Evolutionary conservation across 2,888 invertebrate genomes (phyloP), one percentile per base, ranked within the genome.

Genomic region (Drosophila melanosoma): DNA sequence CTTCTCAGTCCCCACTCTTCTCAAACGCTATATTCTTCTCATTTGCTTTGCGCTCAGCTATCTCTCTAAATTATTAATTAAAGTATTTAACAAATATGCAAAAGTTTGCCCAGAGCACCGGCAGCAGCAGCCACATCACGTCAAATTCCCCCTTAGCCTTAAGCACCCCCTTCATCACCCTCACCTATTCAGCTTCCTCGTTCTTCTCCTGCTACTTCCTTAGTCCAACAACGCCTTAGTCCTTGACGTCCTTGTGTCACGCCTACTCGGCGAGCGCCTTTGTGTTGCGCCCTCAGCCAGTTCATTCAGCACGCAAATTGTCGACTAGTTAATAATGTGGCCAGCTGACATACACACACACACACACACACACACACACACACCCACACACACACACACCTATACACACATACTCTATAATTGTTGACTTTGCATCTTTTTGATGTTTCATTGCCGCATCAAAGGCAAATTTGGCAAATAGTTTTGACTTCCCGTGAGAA

Each of bases 11-110:
- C 45, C 45, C 23, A 17, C 8, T 17, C n/a, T 15, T 8, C 15
- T 8, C 23, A 8, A 15, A 45, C 23, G 15, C 23, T 45, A 15
- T 23, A 15, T 4, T 45, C 20, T 15, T 23, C 45, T 15, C 23
- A 45, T 10, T n/a, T 11, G n/a, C n/a, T 8, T n/a, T 35, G 23
- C n/a, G 40, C 38, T 36, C 26, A 54, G 65, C 72, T 68, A 63
- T 78, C 78, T 72, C 81, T 82, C 90, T 91, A 87, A 91, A 91
- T 91, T 91, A 91, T 91, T 92, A 91, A 91, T 91, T 92, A 91
- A 92, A 90, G 87, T 91, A 92, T 90, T 89, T 91, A 83, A 80
- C 77, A 90, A 91, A 91, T 87, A 88, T 90, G 90, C 82, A 82
- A 81, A 87, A 89, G 84, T 82, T 86, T 81, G 75, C 79, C 87